Base-by-base conservation (phyloP, 2,797 vertebrate genomes). In the Bryconaethiops microstoma region DNA sequence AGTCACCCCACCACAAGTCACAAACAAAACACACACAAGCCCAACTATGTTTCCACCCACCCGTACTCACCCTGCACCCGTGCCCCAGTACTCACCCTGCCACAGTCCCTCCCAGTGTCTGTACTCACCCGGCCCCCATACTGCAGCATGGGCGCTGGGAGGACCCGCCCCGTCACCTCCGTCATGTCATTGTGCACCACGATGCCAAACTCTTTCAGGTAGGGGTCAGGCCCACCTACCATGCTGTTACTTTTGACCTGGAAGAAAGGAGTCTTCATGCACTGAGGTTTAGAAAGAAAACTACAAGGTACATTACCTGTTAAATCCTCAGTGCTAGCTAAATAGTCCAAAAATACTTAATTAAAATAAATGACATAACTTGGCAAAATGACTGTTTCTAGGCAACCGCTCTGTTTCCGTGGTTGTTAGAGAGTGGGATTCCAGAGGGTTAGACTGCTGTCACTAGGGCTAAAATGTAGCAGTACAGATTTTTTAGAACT, bases 161-260 rank as follows among this genome's bases (percentile, higher is more conserved):
- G 94, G 83, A 99, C 98, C 16, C 98, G 94, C 42, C 98, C 98
- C 0, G 97, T 98, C 86, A 99, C 98, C 65, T 99, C 98, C 0
- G 98, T 99, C 98, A 99, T 99, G 86, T 99, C 97, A 1, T 99
- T 98, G 84, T 96, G 96, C 85, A 99, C 98, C 96, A 98, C 96
- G 69, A 99, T 97, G 50, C 97, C 97, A 71, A 99, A 99, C 52
- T 99, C 98, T 57, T 97, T 96, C 17, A 99, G 98, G 0, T 98
- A 99, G 0, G 98, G 98, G 88, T 99, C 98, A 0, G 95, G 98
- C 62, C 97, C 97, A 59, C 98, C 98, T 48, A 99, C 97, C 98
- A 99, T 97, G 84, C 97, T 99, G 94, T 99, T 99, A 84, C 98
- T 99, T 93, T 99, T 99, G 84, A 99, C 98, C 98, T 99, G 86